These are phyloP conservation scores for Melanotaenia nigrans DNA, from an alignment of 2,797 vertebrate species.

Conservation along the genomic window DNA sequence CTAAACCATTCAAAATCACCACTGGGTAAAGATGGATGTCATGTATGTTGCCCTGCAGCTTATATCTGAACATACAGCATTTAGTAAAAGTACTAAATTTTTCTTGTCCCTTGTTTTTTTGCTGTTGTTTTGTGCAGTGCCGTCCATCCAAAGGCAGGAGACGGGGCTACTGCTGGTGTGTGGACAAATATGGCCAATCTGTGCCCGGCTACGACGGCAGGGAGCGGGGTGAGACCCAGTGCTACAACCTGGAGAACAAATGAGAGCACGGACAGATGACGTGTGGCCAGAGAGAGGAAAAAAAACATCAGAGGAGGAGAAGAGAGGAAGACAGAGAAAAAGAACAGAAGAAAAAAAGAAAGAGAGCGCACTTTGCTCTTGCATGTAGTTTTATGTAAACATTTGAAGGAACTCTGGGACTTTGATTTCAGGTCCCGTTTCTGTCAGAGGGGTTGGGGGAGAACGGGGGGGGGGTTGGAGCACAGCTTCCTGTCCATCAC, in stretches of 20 bases:
- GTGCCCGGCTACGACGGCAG: constrained; percentile 86
- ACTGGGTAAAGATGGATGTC: constrained; percentile 22
- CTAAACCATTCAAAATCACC: too few relatives aligned
- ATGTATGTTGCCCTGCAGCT: neutral
- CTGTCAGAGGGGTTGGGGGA: constrained; percentile 38
- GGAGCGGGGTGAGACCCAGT: constrained; percentile 87
- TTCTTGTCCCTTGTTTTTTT: too few relatives aligned
- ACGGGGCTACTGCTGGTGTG: constrained; percentile 95
- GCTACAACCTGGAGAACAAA: constrained; percentile 86
- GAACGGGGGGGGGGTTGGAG: neutral
- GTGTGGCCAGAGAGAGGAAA: constrained; percentile 53
- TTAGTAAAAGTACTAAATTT: neutral
- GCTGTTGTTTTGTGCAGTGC: constrained; percentile 81
- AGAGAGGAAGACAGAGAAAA: constrained; percentile 40
- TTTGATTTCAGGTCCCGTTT: constrained; percentile 65
- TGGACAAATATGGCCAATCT: constrained; percentile 94
- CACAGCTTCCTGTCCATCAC: constrained; percentile 49
- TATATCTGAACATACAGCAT: neutral
- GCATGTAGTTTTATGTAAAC: constrained; percentile 72
- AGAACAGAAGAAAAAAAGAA: constrained; percentile 36
- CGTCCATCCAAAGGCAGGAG: constrained; percentile 94
- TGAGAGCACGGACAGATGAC: constrained; percentile 60
- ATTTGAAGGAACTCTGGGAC: constrained; percentile 72
- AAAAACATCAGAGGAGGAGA: constrained; percentile 31
- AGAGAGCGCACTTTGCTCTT: constrained; percentile 56